A percentile compares a stretch with the other conserved stretches of the same genome.
Evolutionary conservation across 92 coral and sea anemone genomes (phyloP).

Genomic region (Isaurus tuberculatus): DNA sequence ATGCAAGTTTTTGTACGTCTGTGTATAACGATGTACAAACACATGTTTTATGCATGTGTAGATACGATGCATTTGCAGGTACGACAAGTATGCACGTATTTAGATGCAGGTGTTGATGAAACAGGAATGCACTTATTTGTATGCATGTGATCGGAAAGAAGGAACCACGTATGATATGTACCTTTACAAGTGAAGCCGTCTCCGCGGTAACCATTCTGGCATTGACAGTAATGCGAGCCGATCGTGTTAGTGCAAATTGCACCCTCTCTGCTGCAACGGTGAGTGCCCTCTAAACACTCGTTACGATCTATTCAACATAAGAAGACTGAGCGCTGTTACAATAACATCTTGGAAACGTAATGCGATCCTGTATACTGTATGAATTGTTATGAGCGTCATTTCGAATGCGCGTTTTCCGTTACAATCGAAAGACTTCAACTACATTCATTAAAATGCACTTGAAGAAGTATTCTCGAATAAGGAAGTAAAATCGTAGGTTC

Average conservation of each 20-base stretch:
- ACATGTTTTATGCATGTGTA: no score
- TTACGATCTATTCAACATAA: constrained; percentile 51
- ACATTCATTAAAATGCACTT: not conserved
- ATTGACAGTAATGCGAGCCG: constrained; percentile 59
- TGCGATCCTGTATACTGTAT: constrained; percentile 26
- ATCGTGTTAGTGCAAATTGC: constrained; percentile 59
- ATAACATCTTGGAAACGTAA: not conserved
- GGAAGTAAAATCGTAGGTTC: no score
- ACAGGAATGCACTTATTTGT: not conserved
- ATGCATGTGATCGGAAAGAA: not conserved
- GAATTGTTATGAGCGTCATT: not conserved
- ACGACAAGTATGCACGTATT: not conserved
- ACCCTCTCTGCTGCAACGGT: constrained; percentile 48
- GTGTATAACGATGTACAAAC: no score
- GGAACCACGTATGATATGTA: constrained; percentile 7
- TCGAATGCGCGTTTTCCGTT: constrained; percentile 34
- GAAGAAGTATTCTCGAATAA: not conserved
- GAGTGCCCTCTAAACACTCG: constrained; percentile 52
- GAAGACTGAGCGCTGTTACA: constrained; percentile 30
- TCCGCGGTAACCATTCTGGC: constrained; percentile 53
- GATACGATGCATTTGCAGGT: not conserved
- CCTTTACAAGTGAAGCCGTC: constrained; percentile 59
- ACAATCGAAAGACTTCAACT: not conserved
- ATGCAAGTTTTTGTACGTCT: not conserved
- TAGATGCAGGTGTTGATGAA: not conserved